Percentiles rank a stretch among this genome's conserved stretches.
Evolutionary conservation across 1,140 invertebrate species (phyloP).

Genomic region (Meloidogyne exigua): DNA sequence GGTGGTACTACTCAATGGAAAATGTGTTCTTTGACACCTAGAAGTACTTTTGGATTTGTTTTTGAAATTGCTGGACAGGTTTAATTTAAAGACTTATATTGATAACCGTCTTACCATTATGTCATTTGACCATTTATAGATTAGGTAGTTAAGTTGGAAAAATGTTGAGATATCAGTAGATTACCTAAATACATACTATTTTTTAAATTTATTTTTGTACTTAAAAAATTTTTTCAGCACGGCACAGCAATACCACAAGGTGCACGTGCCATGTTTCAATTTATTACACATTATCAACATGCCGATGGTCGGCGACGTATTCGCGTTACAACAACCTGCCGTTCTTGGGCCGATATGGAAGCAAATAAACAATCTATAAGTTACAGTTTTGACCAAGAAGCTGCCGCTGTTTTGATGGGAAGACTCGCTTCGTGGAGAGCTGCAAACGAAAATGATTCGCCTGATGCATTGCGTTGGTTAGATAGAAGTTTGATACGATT

Average conservation of each 20-base stretch:
- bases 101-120: too few species aligned
- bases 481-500: conserved; percentile 94
- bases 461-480: conserved; percentile 94
- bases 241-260: conserved; percentile 90
- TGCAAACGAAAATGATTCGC: conserved; percentile 86
- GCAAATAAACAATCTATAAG: conserved; percentile 68
- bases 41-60: conserved; percentile 86
- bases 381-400: conserved; percentile 73
- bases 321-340: conserved; percentile 89
- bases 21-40: conserved; percentile 87
- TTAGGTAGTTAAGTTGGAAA: too few species aligned
- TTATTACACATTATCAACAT: conserved; percentile 97
- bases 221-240: conserved; percentile 70
- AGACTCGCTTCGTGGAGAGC: conserved; percentile 91
- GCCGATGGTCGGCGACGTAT: conserved; percentile 90
- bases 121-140: too few species aligned
- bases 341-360: conserved; percentile 74
- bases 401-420: conserved; percentile 92
- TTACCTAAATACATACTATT: too few species aligned
- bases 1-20: conserved; percentile 98
- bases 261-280: conserved; percentile 90
- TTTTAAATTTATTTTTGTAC: conserved; percentile 38
- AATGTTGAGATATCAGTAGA: too few species aligned
- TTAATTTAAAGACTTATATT: conserved; percentile 11
- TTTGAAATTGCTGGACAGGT: conserved; percentile 93